phyloP scores from a whole-genome alignment of 2,113 vertebrate genomes.

The Passer montanus region DNA sequence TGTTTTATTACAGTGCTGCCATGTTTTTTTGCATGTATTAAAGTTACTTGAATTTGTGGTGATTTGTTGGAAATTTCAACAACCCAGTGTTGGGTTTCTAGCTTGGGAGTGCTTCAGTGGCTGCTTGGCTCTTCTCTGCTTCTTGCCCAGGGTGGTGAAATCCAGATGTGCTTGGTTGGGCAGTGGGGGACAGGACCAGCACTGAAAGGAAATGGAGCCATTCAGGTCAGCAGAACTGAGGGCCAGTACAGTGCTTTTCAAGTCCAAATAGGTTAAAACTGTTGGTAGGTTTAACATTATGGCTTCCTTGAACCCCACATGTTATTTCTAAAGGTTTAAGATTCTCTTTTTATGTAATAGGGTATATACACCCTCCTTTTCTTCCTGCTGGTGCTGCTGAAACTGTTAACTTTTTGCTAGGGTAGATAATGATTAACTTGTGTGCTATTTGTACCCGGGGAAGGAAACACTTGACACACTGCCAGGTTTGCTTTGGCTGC shows the following conservation, averaged over 20 bases:
- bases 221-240: not conserved
- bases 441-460: not conserved
- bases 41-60: not conserved
- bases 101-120: not conserved
- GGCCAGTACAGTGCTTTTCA: fast-evolving
- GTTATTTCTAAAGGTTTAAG: not conserved
- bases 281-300: not conserved
- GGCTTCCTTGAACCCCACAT: not conserved
- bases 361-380: not conserved
- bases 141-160: not conserved
- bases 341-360: not conserved
- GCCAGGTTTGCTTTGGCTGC: not conserved
- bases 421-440: not conserved
- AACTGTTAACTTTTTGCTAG: not conserved
- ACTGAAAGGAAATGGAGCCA: not conserved
- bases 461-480: not conserved
- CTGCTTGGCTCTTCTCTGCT: not conserved
- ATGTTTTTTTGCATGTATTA: not conserved
- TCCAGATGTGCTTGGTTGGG: not conserved
- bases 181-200: not conserved
- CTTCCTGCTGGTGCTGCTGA: not conserved
- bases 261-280: not conserved
- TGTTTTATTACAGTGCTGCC: not conserved
- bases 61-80: not conserved
- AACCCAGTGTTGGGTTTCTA: not conserved